These are phyloP conservation scores for Microtus californicus DNA, from an alignment of 2,797 vertebrate genomes.

Conservation along the genomic window DNA sequence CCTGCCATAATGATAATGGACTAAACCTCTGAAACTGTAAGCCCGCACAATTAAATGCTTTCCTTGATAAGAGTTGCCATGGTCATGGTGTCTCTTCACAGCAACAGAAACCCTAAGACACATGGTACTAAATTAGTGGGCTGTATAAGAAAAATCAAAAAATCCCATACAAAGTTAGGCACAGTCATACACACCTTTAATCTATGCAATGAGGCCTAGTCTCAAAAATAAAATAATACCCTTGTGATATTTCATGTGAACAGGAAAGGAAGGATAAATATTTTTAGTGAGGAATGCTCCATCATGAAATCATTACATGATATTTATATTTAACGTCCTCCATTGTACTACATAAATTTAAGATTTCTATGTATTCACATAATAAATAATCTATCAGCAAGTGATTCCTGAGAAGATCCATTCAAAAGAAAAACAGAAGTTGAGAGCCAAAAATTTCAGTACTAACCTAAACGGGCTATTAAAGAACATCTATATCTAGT, in stretches of 20 bases:
- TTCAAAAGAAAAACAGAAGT: neutral
- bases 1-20: neutral
- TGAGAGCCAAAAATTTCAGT: conserved; percentile 10
- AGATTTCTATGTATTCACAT: conserved; percentile 32
- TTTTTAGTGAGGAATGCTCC: conserved; percentile 37
- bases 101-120: neutral
- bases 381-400: neutral
- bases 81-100: neutral
- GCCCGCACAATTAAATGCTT: neutral
- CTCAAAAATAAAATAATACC: neutral
- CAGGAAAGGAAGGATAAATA: conserved; percentile 42
- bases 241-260: neutral
- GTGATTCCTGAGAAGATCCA: conserved; percentile 27
- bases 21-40: neutral
- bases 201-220: neutral
- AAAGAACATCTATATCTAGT: neutral
- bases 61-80: neutral
- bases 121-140: conserved; percentile 7
- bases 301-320: conserved; percentile 14
- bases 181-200: neutral
- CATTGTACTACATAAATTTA: conserved; percentile 45
- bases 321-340: conserved; percentile 18
- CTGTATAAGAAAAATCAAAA: conserved; percentile 39
- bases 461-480: neutral
- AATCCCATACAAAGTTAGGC: conserved; percentile 17